Evolutionary conservation across 2,113 vertebrate genomes (phyloP).

Genomic region (Percina caprodes): DNA sequence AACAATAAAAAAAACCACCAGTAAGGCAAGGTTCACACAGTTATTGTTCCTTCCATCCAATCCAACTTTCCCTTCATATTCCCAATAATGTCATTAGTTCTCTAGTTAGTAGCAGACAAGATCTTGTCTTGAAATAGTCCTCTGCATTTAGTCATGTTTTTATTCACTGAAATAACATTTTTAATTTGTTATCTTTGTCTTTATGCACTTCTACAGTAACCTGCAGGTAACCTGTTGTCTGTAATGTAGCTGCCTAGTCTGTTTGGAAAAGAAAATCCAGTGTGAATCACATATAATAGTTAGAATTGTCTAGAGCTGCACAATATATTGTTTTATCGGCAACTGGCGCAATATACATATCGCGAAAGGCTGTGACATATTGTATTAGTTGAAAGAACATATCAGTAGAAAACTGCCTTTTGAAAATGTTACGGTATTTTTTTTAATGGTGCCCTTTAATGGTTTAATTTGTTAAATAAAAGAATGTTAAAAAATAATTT

Average conservation of each 20-base stretch:
- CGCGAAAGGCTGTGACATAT: no score
- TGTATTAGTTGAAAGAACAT: no score
- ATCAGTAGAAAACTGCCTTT: no score
- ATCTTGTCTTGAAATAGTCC: not conserved
- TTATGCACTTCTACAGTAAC: slow-evolving; percentile 54
- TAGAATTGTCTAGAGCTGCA: no score
- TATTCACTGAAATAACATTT: not conserved
- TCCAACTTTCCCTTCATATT: not conserved
- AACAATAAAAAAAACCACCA: not conserved
- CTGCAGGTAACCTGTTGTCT: slow-evolving; percentile 58
- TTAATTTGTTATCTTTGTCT: not conserved
- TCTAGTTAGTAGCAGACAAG: not conserved
- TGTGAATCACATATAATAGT: not conserved
- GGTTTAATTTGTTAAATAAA: no score
- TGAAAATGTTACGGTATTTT: no score
- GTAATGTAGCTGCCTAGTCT: not conserved
- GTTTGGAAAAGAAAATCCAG: not conserved
- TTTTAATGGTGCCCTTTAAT: no score
- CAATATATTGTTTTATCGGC: no score
- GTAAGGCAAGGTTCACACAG: not conserved
- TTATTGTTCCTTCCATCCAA: not conserved
- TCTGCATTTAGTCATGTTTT: not conserved
- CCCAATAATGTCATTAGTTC: not conserved
- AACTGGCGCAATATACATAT: no score
- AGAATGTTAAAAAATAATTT: no score